Percentiles rank a stretch among this genome's conserved stretches.
phyloP scores from a whole-genome alignment of 2,888 invertebrate genomes.

The Charanyca ferruginea region DNA sequence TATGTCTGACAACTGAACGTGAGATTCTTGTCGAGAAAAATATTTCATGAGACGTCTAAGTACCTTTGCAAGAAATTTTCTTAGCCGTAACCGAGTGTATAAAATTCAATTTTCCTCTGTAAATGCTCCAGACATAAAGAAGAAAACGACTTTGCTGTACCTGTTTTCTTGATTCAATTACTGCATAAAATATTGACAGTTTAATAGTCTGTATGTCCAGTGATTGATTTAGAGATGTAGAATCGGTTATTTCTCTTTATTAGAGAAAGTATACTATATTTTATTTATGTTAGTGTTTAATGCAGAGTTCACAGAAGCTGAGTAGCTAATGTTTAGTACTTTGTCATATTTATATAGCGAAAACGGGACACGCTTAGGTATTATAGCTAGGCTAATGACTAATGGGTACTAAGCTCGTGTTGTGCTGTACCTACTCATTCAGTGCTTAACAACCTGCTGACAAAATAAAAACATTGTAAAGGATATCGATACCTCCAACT shows the following conservation, averaged over 20 bases:
- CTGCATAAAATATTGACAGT: conserved; percentile 4
- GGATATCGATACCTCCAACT: conserved; percentile 13
- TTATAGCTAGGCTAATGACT: too few relatives aligned
- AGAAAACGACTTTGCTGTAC: conserved; percentile 14
- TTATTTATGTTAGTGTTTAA: too few relatives aligned
- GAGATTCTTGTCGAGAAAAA: conserved; percentile 33
- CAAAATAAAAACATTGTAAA: not conserved
- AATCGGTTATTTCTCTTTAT: not conserved
- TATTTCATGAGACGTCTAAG: conserved; percentile 32
- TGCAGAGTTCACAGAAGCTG: too few relatives aligned
- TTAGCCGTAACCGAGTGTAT: conserved; percentile 22
- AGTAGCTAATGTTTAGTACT: too few relatives aligned
- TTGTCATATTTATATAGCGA: too few relatives aligned
- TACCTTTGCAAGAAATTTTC: conserved; percentile 18
- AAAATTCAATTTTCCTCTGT: conserved; percentile 39
- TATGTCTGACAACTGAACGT: conserved; percentile 47
- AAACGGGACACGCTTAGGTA: too few relatives aligned
- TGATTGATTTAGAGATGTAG: not conserved
- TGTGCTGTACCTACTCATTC: too few relatives aligned
- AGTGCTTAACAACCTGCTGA: too few relatives aligned
- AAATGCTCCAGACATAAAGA: conserved; percentile 24
- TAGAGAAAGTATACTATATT: too few relatives aligned
- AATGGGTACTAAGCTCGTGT: too few relatives aligned
- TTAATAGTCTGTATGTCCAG: not conserved
- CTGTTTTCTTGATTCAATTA: conserved; percentile 12